These are phyloP conservation scores for Heliangelus exortis DNA, from an alignment of 2,797 vertebrate species.

Conservation along the genomic window DNA sequence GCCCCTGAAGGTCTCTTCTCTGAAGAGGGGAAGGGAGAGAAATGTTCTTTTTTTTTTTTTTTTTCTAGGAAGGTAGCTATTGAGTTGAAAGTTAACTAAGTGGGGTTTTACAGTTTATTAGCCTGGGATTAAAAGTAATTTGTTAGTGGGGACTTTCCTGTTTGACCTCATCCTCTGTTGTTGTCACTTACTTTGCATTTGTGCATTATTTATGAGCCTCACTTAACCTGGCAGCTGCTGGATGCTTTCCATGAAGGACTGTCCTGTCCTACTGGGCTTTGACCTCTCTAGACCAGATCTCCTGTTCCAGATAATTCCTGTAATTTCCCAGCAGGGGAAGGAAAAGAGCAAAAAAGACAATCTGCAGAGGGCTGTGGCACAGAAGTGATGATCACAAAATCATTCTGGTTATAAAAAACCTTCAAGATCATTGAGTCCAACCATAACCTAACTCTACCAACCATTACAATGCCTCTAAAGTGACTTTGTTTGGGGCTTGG, in stretches of 20 bases:
- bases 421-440: no score
- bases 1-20: neutral
- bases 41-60: neutral
- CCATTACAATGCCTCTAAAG: neutral
- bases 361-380: neutral
- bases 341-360: neutral
- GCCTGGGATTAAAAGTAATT: neutral
- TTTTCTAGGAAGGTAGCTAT: neutral
- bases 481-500: neutral
- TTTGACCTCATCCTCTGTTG: neutral
- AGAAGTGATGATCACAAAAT: neutral
- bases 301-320: neutral
- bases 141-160: conserved; percentile 26
- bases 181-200: neutral
- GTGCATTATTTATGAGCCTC: neutral
- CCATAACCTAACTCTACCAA: no score
- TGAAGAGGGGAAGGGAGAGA: neutral
- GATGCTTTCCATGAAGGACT: neutral
- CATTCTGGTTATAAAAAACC: no score
- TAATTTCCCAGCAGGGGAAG: neutral
- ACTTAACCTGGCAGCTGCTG: neutral
- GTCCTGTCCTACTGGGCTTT: neutral
- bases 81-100: neutral
- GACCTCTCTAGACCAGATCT: neutral
- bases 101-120: neutral